Evolutionary conservation across 1,140 invertebrate genomes (phyloP), one percentile per base, ranked within the genome.

Genomic region (Oreohelix idahoensis): DNA sequence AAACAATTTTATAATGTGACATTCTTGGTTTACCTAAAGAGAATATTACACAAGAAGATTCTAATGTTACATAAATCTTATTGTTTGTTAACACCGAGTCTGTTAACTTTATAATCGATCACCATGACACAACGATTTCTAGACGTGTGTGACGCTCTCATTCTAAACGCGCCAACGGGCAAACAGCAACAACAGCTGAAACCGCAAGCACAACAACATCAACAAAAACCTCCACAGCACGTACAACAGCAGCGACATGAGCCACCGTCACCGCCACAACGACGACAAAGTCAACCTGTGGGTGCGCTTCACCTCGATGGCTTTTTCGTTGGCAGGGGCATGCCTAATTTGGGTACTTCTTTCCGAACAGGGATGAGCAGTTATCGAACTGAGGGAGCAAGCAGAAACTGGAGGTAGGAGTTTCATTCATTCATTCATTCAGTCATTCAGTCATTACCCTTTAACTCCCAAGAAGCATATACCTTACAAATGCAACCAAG

Each of bases 81-180:
- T 49, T 8, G 17, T 49, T 8, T 49, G 45, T 10, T 10, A 17
- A 17, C 8, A 49, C 8, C 45, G 17, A 10, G 8, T 10, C 45
- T 10, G 45, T 49, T 49, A n/a, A n/a, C n/a, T n/a, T n/a, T n/a
- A n/a, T n/a, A n/a, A n/a, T n/a, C 53, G 15, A 32, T 23, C 23
- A 51, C 13, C 38, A 76, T 76, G 74, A 76, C 74, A 15, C 74
- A 76, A 23, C 13, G 74, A 35, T 76, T 76, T 35, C 10, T 36
- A 35, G 74, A 76, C 74, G 15, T 76, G 0, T 76, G 74, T 76
- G 74, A 76, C 74, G 51, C 74, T 49, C 45, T 76, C 23, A 76
- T 76, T 35, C 74, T 76, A 13, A 49, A 35, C n/a, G 42, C 49
- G 17, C n/a, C 74, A 4, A 10, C 29, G n/a, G 20, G 20, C n/a